Evolutionary conservation across 2,797 vertebrate genomes (phyloP).

Genomic region (Trachurus trachurus): DNA sequence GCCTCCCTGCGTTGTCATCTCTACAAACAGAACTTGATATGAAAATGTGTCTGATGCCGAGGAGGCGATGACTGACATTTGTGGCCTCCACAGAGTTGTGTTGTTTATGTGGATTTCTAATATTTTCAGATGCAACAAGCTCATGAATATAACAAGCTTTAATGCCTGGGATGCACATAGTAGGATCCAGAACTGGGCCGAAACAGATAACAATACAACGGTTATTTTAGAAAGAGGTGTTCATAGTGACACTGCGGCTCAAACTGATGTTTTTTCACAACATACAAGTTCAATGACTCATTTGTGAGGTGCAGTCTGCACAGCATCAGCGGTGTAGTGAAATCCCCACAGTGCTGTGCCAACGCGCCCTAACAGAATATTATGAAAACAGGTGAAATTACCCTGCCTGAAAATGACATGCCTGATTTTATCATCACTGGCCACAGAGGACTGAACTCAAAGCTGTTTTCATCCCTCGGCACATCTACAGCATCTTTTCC

Average conservation of each 20-base stretch:
- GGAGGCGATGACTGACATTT: not conserved
- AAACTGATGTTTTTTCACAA: not conserved
- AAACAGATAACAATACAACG: not conserved
- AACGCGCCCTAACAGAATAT: not conserved
- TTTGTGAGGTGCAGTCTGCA: not conserved
- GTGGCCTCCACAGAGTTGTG: not conserved
- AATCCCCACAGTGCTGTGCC: not conserved
- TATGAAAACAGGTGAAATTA: constrained; percentile 7
- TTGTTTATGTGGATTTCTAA: not conserved
- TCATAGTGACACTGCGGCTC: not conserved
- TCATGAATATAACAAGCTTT: not conserved
- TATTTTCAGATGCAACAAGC: not conserved
- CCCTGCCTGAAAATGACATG: not conserved
- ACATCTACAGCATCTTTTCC: not conserved
- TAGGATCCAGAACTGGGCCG: not conserved
- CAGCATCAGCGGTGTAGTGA: not conserved
- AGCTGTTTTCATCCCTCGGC: not conserved
- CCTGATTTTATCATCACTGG: constrained; percentile 5
- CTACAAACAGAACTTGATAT: constrained; percentile 17
- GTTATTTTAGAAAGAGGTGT: not conserved
- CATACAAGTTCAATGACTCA: not conserved
- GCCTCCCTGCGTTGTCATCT: not conserved
- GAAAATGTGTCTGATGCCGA: constrained; percentile 9
- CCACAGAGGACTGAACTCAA: not conserved
- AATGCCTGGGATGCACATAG: not conserved